phyloP scores from a whole-genome alignment of 2,888 invertebrate species.

The Mellilla xanthometata region DNA sequence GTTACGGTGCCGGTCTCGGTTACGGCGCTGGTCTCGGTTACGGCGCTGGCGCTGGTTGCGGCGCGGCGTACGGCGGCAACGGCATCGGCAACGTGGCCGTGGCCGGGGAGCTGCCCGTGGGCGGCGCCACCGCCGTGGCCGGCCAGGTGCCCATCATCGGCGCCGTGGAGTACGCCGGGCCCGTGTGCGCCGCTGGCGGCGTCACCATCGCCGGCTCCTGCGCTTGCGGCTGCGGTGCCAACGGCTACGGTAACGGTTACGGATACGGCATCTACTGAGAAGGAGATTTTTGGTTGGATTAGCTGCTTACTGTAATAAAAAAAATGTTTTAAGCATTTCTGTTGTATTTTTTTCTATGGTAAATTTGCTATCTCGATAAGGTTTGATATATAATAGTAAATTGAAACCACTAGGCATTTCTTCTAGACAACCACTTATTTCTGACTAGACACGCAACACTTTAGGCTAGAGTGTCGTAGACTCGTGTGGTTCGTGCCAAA shows the following conservation, averaged over 20 bases:
- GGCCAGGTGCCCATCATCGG: slow-evolving; percentile 35
- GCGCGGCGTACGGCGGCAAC: slow-evolving; percentile 33
- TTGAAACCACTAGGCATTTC: no score
- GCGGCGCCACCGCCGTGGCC: slow-evolving; percentile 34
- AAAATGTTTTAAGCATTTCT: no score
- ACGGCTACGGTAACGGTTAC: slow-evolving; percentile 10
- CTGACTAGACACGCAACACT: no score
- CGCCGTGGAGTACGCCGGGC: slow-evolving; percentile 30
- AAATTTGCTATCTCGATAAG: no score
- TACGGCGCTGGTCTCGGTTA: slow-evolving; percentile 1
- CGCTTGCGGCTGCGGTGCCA: slow-evolving; percentile 29
- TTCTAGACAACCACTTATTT: no score
- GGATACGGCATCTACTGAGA: slow-evolving; percentile 21
- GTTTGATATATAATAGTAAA: no score
- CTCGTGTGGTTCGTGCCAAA: no score
- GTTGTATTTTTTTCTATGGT: no score
- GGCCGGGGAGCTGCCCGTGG: slow-evolving; percentile 42
- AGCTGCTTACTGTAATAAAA: no score
- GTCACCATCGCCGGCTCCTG: slow-evolving; percentile 31
- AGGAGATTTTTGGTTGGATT: no score
- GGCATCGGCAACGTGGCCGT: slow-evolving; percentile 39
- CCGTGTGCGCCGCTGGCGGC: slow-evolving; percentile 26
- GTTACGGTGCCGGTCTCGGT: slow-evolving; percentile 1
- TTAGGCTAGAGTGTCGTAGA: no score
- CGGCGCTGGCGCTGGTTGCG: slow-evolving; percentile 1